Evolutionary conservation across 2,797 vertebrate genomes (phyloP), one percentile per base, ranked within the genome.

Genomic region (Eulemur rubriventer): DNA sequence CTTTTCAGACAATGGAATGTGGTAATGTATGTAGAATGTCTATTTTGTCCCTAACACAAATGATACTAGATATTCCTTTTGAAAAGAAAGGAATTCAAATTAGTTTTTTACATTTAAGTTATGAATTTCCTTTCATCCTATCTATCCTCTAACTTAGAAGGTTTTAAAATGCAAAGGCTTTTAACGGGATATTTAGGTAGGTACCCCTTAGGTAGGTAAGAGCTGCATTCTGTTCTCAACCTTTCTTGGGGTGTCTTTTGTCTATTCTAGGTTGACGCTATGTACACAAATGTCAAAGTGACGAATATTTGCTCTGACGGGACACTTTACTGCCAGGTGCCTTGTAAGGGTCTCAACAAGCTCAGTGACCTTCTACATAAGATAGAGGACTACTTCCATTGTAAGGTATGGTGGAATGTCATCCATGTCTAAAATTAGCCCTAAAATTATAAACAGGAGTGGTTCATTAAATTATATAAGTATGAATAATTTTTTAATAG

Each of bases 271-370:
- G 98, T 99, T 12, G 99, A 99, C 91, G 98, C 98, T 6, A 97
- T 98, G 10, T 99, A 99, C 96, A 98, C 98, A 35, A 98, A 99
- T 1, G 99, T 99, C 80, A 98, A 94, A 95, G 99, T 99, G 97
- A 99, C 99, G 81, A 99, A 99, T 73, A 99, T 99, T 94, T 99
- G 98, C 95, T 98, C 99, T 41, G 99, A 99, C 3, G 99, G 99
- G 93, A 99, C 98, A 24, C 98, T 99, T 17, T 99, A 98, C 98
- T 99, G 99, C 97, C 99, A 99, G 97, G 98, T 99, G 78, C 99
- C 99, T 8, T 99, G 99, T 61, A 99, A 99, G 98, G 99, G 99
- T 91, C 98, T 98, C 33, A 98, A 98, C 69, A 99, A 98, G 96
- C 99, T 99, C 52, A 97, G 59, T 17, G 99, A 99, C 94, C 94